Conservation (phyloP, 2,888 invertebrate species). For the Parnassius glacialis region DNA sequence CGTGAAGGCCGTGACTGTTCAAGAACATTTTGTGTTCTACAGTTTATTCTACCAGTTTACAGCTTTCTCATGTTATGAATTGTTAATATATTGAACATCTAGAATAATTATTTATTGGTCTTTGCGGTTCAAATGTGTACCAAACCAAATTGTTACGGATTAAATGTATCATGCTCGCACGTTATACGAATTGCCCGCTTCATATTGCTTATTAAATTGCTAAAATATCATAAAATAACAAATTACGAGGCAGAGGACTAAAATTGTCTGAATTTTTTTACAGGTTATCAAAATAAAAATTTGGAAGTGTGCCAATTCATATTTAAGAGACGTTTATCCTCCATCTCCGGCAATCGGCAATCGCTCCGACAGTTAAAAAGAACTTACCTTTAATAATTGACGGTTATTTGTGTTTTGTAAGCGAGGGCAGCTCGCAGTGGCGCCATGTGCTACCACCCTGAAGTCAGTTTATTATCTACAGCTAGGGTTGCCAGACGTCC, state of each 20-base stretch:
- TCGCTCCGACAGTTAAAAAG: background rate
- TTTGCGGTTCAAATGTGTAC: too few relatives aligned
- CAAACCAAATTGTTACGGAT: background rate
- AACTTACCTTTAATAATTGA: background rate
- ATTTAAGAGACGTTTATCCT: conserved; percentile 2
- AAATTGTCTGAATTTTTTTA: conserved; percentile 11
- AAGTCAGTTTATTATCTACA: too few relatives aligned
- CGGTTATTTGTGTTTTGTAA: background rate
- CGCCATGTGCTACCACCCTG: background rate
- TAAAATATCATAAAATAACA: conserved; percentile 8
- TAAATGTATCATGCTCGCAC: background rate
- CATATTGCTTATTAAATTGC: conserved; percentile 17
- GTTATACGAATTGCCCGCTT: background rate
- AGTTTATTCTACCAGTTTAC: too few relatives aligned
- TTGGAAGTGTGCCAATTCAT: conserved; percentile 13
- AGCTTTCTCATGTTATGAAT: too few relatives aligned
- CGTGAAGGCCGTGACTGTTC: too few relatives aligned
- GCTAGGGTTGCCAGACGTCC: too few relatives aligned
- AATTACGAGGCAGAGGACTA: conserved; percentile 1
- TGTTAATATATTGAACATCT: too few relatives aligned
- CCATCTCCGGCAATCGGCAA: background rate
- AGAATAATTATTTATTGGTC: too few relatives aligned
- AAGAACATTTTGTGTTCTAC: too few relatives aligned
- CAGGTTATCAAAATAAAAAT: conserved; percentile 11
- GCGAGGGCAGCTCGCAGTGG: background rate